phyloP scores from a whole-genome alignment of 2,797 vertebrate genomes.

The Triplophysa yarkandensis region DNA sequence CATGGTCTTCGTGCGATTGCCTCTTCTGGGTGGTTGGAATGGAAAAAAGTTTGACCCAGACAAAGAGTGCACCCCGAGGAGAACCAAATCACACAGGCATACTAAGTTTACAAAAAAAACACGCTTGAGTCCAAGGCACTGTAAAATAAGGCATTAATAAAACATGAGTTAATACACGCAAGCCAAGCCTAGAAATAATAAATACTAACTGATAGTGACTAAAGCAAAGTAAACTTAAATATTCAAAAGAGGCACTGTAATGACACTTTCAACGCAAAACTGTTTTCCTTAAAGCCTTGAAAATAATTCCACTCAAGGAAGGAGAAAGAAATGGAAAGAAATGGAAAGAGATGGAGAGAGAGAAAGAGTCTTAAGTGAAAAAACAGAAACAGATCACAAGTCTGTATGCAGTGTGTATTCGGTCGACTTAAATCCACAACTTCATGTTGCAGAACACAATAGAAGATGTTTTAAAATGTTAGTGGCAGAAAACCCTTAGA shows the following conservation, averaged over 20 bases:
- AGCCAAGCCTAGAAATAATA: no score
- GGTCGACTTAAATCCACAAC: slow-evolving; percentile 45
- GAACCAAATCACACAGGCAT: slow-evolving; percentile 35
- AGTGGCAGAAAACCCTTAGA: no score
- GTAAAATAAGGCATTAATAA: slow-evolving; percentile 19
- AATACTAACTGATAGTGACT: no score
- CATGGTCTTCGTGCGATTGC: slow-evolving; percentile 74
- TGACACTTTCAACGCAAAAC: slow-evolving; percentile 11
- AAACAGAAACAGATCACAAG: slow-evolving; percentile 64
- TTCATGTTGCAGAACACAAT: no score
- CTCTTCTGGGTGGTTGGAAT: slow-evolving; percentile 61
- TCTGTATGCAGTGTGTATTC: slow-evolving; percentile 37
- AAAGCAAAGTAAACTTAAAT: slow-evolving; percentile 16
- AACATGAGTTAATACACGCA: slow-evolving; percentile 25
- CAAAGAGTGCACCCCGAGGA: slow-evolving; percentile 53
- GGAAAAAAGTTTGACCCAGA: slow-evolving; percentile 60
- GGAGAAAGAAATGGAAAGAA: neutral
- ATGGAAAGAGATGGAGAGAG: no score
- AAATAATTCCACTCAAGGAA: neutral
- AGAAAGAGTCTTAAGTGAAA: slow-evolving; percentile 56
- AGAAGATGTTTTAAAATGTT: no score
- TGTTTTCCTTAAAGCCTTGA: neutral
- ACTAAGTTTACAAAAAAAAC: slow-evolving; percentile 13
- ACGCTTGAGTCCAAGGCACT: neutral
- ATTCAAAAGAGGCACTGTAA: slow-evolving; percentile 10